Conservation (phyloP, 2,888 invertebrate species). For the Ochlodes sylvanus region DNA sequence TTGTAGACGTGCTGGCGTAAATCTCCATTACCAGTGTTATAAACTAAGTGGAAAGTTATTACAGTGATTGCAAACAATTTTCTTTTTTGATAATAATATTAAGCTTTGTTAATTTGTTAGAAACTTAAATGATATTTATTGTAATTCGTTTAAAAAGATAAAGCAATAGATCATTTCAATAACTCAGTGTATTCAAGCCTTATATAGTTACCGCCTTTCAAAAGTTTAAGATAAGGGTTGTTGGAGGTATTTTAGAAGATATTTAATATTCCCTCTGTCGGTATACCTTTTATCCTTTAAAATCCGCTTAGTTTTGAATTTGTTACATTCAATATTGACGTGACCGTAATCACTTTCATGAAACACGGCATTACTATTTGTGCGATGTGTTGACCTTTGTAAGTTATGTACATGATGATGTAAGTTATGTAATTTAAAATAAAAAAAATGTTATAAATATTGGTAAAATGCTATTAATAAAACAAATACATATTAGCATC, state of each 20-base stretch:
- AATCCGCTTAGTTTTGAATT: slow-evolving; percentile 6
- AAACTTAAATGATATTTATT: no score
- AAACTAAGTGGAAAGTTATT: no score
- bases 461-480: no score
- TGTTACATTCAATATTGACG: background rate
- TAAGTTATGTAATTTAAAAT: no score
- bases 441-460: no score
- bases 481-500: no score
- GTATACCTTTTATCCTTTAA: slow-evolving; percentile 5
- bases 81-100: no score
- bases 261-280: slow-evolving; percentile 25
- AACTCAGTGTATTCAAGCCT: background rate
- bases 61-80: no score
- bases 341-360: background rate
- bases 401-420: background rate
- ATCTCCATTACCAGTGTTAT: no score
- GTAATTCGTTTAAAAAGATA: no score
- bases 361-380: background rate
- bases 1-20: background rate
- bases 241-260: slow-evolving; percentile 18
- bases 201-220: slow-evolving; percentile 11
- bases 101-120: no score
- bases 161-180: background rate
- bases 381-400: background rate
- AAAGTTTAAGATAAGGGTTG: slow-evolving; percentile 29